A percentile compares a stretch with the other conserved stretches of the same genome.
phyloP scores from a whole-genome alignment of 1,140 invertebrate genomes.

The Akabosia matsudoensis region DNA sequence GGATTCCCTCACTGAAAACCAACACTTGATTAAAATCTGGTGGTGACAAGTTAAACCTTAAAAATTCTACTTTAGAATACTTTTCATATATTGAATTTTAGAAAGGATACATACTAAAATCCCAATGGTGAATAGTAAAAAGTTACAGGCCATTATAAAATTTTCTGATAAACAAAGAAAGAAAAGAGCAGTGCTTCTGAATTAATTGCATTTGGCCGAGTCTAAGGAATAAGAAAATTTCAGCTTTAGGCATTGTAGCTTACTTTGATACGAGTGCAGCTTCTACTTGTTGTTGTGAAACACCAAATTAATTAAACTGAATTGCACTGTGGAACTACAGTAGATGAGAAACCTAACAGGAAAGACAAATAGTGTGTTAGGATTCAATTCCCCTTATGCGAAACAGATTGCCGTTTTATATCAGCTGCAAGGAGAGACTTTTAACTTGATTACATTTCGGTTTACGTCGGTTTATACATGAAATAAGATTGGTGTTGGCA shows the following conservation, averaged over 20 bases:
- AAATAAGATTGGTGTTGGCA: background rate
- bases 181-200: background rate
- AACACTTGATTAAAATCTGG: constrained; percentile 19
- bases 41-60: constrained; percentile 8
- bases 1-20: background rate
- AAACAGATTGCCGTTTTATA: too few species aligned
- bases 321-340: too few species aligned
- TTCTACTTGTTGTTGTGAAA: too few species aligned
- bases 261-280: too few species aligned
- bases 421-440: too few species aligned
- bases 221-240: background rate
- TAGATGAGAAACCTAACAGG: too few species aligned
- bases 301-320: too few species aligned
- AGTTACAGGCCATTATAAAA: too few species aligned
- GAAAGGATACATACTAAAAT: background rate
- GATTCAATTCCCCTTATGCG: too few species aligned
- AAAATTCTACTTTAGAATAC: background rate
- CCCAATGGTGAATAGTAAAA: background rate
- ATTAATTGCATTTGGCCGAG: background rate
- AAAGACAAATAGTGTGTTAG: too few species aligned
- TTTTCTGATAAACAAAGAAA: too few species aligned
- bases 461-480: background rate
- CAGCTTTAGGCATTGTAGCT: background rate
- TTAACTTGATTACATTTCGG: background rate
- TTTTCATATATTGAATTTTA: background rate